Base-by-base conservation (phyloP, 2,797 vertebrate species). In the Acanthurus leucopareius region DNA sequence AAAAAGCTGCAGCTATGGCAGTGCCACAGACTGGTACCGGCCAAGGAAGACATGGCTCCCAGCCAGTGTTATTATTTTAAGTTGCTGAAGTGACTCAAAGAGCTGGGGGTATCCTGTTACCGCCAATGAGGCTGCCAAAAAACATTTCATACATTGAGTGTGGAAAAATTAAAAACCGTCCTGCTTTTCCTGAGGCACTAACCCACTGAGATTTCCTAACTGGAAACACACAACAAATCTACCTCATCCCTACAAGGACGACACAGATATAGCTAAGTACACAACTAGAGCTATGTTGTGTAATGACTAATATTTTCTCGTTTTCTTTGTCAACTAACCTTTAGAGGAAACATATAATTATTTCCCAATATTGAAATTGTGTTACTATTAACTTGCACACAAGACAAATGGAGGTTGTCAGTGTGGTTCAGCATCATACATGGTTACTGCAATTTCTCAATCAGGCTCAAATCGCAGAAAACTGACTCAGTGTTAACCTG, bases 51-150 rank as follows among this genome's bases (percentile, higher is more conserved):
- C 32, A 82, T 89, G 83, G 78, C 81, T 20, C 11, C 57, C 60
- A 69, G 78, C 88, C 91, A 89, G 72, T 71, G 40, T 82, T 85
- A 87, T 86, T 87, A 88, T 82, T 88, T 86, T 73, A 87, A 86
- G 69, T 73, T 75, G 56, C 51, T 72, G 48, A 83, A 70, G 56
- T 74, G 71, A 73, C 66, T 81, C 15, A 62, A 54, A 66, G 68
- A 69, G 42, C 13, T 49, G 17, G 0, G 32, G n/a, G 58, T 67
- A 71, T 72, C 57, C 42, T 52, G 47, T 77, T 77, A 75, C 22
- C 45, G 63, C 10, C 28, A 48, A 42, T 45, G 2, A 45, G 61
- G 45, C 59, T 75, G 83, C 70, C 67, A 86, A 80, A 74, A 77
- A 52, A 47, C 11, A 44, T 52, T 42, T 8, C 57, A 66, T 42